Base-by-base conservation (phyloP, 2,888 invertebrate genomes). In the Drosophila austrosaltans region DNA sequence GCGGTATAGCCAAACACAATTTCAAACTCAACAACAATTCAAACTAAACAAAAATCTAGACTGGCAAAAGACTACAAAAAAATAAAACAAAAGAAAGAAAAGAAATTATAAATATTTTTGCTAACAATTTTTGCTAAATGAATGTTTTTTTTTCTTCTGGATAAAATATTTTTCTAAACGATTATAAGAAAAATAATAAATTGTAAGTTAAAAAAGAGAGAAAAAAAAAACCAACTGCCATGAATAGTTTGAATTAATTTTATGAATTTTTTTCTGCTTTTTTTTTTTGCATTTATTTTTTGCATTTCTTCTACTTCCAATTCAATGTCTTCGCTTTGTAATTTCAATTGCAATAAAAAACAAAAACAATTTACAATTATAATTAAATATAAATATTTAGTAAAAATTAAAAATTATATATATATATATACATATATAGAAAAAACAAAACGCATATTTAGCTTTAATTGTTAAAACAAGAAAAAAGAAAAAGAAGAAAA, bases 251-350 rank as follows among this genome's bases (percentile, higher is more conserved):
- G 56, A 42, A 57, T 56, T 44, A 42, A 39, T 30, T 16, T 16
- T 39, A 32, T 57, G 57, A 32, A 22, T 62, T 39, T 10, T 28
- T 32, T 64, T 44, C 12, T 16, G 32, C 30, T 48, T 25, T 5
- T 30, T 48, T 16, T 16, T 53, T 58, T 40, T 77, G 78, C 79
- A 79, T 79, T 79, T 79, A 79, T 63, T 69, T 67, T 40, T 64
- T 82, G 79, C 79, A 79, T 80, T 80, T 80, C 66, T 40, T 68
- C 22, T 69, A 75, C 68, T 70, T 75, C 73, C 70, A 82, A 82
- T 86, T 88, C 87, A 76, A 82, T 79, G 90, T 91, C 90, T 90
- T 90, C 90, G 82, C 69, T 75, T 89, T 70, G 90, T 83, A 90
- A 90, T 91, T 78, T 78, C 40, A 81, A 87, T 84, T 87, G 78